A percentile compares a stretch with the other conserved stretches of the same genome.
phyloP scores from a whole-genome alignment of 1,140 invertebrate genomes.

The Bombus superbus region DNA sequence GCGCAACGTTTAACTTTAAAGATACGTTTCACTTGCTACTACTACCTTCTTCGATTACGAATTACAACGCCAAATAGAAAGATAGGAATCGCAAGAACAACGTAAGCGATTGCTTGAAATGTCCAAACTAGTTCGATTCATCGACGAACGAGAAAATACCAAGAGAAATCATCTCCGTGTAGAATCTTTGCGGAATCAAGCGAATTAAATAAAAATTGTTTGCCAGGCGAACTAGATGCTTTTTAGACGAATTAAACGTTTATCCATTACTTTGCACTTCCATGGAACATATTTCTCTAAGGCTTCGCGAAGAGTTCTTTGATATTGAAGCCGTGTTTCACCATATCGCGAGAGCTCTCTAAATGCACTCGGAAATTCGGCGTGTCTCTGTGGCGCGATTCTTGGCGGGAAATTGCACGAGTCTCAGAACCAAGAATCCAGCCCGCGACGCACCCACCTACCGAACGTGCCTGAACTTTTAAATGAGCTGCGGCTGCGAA shows the following conservation, averaged over 20 bases:
- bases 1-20: too few relatives aligned
- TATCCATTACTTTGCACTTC: too few relatives aligned
- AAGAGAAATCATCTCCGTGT: neutral
- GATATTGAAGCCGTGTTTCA: neutral
- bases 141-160: neutral
- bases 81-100: too few relatives aligned
- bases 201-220: too few relatives aligned
- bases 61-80: too few relatives aligned
- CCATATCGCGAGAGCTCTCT: neutral
- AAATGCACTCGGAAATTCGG: neutral
- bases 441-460: neutral
- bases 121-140: neutral
- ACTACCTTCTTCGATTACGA: too few relatives aligned
- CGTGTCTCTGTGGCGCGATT: neutral
- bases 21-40: too few relatives aligned
- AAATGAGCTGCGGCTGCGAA: conserved; percentile 5
- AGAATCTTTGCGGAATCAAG: too few relatives aligned
- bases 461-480: conserved; percentile 49
- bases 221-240: too few relatives aligned
- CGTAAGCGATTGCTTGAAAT: neutral
- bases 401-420: conserved; percentile 36
- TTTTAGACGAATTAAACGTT: too few relatives aligned
- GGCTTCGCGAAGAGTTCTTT: too few relatives aligned
- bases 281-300: too few relatives aligned
- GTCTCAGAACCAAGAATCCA: conserved; percentile 15